Conservation (phyloP, 2,888 invertebrate genomes). For the Pammene fasciana region DNA sequence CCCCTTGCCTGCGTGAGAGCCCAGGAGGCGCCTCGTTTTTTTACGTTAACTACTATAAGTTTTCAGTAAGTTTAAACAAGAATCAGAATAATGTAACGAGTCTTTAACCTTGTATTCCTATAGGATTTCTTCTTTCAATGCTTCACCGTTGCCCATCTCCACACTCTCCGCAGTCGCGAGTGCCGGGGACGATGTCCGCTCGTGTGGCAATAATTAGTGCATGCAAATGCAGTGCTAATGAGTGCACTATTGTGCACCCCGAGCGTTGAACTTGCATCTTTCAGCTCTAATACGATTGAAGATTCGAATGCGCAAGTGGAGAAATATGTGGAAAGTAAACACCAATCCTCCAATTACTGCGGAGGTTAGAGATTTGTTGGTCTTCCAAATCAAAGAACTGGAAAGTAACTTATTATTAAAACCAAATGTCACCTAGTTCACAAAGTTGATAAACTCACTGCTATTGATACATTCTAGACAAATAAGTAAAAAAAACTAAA, state of each 20-base stretch:
- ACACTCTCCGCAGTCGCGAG: slow-evolving; percentile 22
- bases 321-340: slow-evolving; percentile 8
- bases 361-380: neutral
- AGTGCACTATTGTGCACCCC: slow-evolving; percentile 58
- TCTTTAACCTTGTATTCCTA: neutral
- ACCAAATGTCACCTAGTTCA: too few relatives aligned
- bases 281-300: slow-evolving; percentile 25
- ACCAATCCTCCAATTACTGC: neutral
- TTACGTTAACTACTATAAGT: too few relatives aligned
- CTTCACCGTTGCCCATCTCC: neutral
- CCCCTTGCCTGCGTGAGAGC: too few relatives aligned
- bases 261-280: slow-evolving; percentile 41
- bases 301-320: slow-evolving; percentile 26
- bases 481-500: too few relatives aligned
- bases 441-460: too few relatives aligned
- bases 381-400: too few relatives aligned
- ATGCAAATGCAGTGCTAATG: slow-evolving; percentile 63
- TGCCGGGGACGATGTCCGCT: slow-evolving; percentile 43
- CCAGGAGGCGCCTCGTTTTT: too few relatives aligned
- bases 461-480: too few relatives aligned
- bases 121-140: neutral
- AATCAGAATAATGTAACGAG: too few relatives aligned
- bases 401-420: too few relatives aligned
- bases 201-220: slow-evolving; percentile 67
- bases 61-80: too few relatives aligned